These are phyloP conservation scores for Phrynocephalus guinanensis DNA, from an alignment of 2,797 vertebrate genomes.

Conservation along the genomic window DNA sequence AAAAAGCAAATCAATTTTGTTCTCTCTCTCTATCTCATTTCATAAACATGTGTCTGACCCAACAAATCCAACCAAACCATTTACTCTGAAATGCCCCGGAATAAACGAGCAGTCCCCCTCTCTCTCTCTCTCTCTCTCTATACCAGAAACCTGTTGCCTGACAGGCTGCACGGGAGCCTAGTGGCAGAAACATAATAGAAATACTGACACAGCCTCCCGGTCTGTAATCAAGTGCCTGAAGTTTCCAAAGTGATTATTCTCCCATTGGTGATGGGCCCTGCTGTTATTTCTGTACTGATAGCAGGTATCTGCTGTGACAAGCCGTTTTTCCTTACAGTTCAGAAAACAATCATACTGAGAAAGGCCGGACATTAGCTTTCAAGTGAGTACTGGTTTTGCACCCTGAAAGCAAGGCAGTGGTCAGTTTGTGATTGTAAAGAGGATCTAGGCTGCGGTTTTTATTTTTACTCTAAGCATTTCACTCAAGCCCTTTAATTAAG, in stretches of 20 bases:
- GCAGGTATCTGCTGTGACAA: conserved; percentile 74
- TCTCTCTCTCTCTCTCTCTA: neutral
- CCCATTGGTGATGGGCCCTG: conserved; percentile 63
- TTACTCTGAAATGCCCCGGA: conserved; percentile 67
- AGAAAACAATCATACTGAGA: conserved; percentile 72
- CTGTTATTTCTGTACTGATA: conserved; percentile 75
- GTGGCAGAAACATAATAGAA: conserved; percentile 70
- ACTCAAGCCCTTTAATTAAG: neutral
- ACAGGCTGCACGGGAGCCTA: conserved; percentile 32
- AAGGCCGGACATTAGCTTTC: conserved; percentile 62
- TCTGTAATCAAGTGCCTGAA: conserved; percentile 62
- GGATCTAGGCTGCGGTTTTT: neutral
- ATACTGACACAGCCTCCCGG: conserved; percentile 70
- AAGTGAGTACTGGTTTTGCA: conserved; percentile 53
- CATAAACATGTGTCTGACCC: conserved; percentile 66
- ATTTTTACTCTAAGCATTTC: conserved; percentile 8
- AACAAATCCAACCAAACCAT: conserved; percentile 58
- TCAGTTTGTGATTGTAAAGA: conserved; percentile 11
- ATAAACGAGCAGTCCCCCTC: conserved; percentile 61
- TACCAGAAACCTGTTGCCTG: neutral
- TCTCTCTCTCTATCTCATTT: neutral
- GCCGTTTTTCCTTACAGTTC: conserved; percentile 69
- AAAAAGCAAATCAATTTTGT: conserved; percentile 36
- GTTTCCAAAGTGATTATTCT: conserved; percentile 69
- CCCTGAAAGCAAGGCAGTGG: accelerated